Percentiles rank a stretch among this genome's conserved stretches.
Evolutionary conservation across 2,113 vertebrate genomes (phyloP).

Genomic region (Aythya baeri): DNA sequence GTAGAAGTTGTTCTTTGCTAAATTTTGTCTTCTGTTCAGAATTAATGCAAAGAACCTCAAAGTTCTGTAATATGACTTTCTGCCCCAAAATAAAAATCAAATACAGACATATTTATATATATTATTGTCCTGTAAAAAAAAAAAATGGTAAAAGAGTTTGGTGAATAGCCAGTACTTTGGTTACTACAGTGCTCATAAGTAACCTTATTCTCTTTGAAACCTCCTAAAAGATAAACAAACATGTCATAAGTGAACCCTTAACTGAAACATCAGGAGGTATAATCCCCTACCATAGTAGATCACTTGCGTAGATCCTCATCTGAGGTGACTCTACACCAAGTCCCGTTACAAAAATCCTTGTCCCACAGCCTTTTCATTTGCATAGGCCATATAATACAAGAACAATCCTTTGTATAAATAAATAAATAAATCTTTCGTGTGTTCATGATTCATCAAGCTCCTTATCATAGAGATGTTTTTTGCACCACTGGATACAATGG

Average conservation of each 20-base stretch:
- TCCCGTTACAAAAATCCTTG: not conserved
- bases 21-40: not conserved
- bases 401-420: conserved; percentile 11
- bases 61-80: not conserved
- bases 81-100: not conserved
- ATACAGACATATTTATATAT: not conserved
- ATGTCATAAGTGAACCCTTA: not conserved
- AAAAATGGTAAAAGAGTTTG: not conserved
- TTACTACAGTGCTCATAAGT: not conserved
- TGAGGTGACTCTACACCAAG: not conserved
- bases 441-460: not conserved
- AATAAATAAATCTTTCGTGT: not conserved
- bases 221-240: not conserved
- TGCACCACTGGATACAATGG: conserved; percentile 14
- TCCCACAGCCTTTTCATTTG: not conserved
- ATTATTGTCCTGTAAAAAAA: not conserved
- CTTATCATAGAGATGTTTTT: conserved; percentile 19
- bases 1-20: not conserved
- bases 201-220: not conserved
- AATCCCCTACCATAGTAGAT: not conserved
- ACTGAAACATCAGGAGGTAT: not conserved
- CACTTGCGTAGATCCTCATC: not conserved
- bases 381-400: not conserved
- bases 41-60: not conserved
- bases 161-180: not conserved